These are phyloP conservation scores for Cynaeus angustus DNA, from an alignment of 2,888 invertebrate genomes.

Conservation along the genomic window DNA sequence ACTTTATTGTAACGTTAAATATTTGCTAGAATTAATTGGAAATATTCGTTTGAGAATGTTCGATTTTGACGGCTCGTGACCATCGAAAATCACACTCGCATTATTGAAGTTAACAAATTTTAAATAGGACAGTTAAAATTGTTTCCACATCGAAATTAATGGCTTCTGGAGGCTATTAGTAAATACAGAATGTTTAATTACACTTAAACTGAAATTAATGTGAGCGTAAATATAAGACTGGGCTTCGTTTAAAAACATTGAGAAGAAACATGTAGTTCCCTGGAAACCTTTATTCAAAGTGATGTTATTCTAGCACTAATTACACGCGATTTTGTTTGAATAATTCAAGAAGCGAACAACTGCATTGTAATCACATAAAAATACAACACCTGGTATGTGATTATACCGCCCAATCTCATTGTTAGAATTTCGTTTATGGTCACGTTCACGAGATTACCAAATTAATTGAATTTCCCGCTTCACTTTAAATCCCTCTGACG, in stretches of 20 bases:
- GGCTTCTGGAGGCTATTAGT: slow-evolving; percentile 16
- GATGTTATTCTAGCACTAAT: slow-evolving; percentile 28
- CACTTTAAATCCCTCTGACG: slow-evolving; percentile 20
- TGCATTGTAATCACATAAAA: slow-evolving; percentile 30
- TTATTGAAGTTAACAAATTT: neutral
- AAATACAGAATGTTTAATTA: slow-evolving; percentile 28
- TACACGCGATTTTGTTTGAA: slow-evolving; percentile 34
- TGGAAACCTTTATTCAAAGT: neutral
- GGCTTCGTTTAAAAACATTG: neutral
- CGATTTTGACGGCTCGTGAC: no score
- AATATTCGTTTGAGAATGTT: no score
- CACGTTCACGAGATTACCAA: slow-evolving; percentile 23
- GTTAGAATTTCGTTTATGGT: slow-evolving; percentile 33
- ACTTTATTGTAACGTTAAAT: neutral
- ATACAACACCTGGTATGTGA: slow-evolving; percentile 20
- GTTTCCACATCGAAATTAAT: slow-evolving; percentile 24
- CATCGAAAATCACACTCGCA: no score
- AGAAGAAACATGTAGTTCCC: no score
- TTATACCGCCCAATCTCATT: slow-evolving; percentile 24
- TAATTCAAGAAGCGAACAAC: slow-evolving; percentile 27
- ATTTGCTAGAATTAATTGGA: no score
- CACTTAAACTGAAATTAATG: slow-evolving; percentile 28
- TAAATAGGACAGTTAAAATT: slow-evolving; percentile 31
- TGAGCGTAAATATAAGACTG: slow-evolving; percentile 18
- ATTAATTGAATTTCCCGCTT: slow-evolving; percentile 33